A percentile compares a stretch with the other conserved stretches of the same genome.
Conservation (phyloP, 2,888 invertebrate species). For the Noctua comes region DNA sequence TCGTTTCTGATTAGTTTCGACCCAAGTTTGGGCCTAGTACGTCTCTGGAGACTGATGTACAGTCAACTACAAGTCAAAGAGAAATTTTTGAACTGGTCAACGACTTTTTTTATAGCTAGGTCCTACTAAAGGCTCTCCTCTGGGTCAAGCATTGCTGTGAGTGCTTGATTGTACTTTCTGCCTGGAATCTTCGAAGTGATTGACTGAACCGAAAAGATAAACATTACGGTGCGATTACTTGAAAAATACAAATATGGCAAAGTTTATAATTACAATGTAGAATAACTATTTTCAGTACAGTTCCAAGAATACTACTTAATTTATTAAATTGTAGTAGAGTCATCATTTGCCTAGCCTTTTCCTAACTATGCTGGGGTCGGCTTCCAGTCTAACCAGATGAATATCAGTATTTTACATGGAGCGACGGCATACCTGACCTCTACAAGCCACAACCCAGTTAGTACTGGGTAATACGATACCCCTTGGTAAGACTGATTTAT, state of each 20-base stretch:
- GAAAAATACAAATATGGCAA: background rate
- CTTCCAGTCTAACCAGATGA: no score
- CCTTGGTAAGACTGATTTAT: no score
- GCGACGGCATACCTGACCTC: no score
- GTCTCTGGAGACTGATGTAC: constrained; percentile 30
- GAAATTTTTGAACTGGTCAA: background rate
- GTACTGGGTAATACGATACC: no score
- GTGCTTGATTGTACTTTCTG: background rate
- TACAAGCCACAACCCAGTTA: no score
- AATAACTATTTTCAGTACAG: background rate
- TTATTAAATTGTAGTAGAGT: background rate
- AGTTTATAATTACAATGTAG: background rate
- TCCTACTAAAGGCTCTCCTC: background rate
- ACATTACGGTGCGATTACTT: background rate
- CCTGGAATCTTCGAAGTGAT: background rate
- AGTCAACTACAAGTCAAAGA: background rate
- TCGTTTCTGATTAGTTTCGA: constrained; percentile 42
- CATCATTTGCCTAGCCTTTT: no score
- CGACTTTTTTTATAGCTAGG: background rate
- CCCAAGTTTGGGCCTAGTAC: background rate
- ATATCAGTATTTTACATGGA: no score
- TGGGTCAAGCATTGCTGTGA: background rate
- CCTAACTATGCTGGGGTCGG: no score
- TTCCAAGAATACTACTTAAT: background rate
- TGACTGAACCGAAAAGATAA: constrained; percentile 2